phyloP scores from a whole-genome alignment of 2,113 vertebrate genomes.

The Hypanus sabinus region DNA sequence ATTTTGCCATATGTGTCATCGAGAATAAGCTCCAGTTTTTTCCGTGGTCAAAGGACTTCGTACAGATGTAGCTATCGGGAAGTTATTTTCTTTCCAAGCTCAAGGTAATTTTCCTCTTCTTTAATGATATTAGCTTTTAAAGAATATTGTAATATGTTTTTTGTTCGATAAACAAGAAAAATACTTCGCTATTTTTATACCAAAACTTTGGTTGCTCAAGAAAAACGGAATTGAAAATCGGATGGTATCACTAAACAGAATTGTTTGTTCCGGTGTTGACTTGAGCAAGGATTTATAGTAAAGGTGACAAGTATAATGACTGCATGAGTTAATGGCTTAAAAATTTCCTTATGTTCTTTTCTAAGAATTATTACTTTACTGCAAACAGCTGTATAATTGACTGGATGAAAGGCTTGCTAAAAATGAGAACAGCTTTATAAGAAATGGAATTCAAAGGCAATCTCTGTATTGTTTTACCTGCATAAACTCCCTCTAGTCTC shows the following conservation, averaged over 20 bases:
- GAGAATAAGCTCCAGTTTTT: too few species aligned
- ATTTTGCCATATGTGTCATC: too few species aligned
- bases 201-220: neutral
- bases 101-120: neutral
- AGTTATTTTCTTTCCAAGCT: neutral
- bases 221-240: neutral
- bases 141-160: neutral
- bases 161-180: neutral
- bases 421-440: neutral
- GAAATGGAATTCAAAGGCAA: neutral
- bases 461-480: too few species aligned
- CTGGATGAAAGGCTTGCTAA: slow-evolving; percentile 13
- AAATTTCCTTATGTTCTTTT: neutral
- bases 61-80: too few species aligned
- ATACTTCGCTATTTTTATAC: neutral
- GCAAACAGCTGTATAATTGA: neutral
- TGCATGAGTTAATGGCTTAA: neutral
- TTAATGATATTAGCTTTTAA: neutral
- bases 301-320: neutral
- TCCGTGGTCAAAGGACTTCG: too few species aligned
- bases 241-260: too few species aligned
- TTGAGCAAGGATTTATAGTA: neutral
- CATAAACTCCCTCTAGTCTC: neutral
- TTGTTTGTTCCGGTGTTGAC: neutral
- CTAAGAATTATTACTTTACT: neutral